These are phyloP conservation scores for Balaeniceps rex DNA, from an alignment of 2,113 vertebrate species.

Conservation along the genomic window DNA sequence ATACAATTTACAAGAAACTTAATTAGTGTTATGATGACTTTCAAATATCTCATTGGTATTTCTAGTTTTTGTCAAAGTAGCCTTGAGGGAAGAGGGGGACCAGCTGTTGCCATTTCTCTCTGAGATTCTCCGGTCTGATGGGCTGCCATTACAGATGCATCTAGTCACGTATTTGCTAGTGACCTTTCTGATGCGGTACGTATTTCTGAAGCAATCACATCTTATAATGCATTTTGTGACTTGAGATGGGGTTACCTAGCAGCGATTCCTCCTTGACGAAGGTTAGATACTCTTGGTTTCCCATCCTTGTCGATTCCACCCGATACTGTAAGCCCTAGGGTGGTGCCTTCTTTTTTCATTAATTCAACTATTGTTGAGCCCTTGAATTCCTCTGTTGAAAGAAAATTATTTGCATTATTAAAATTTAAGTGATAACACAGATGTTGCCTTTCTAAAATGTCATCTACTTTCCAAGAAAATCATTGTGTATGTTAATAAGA, in stretches of 20 bases:
- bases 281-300: slow-evolving; percentile 94
- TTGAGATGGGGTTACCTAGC: slow-evolving; percentile 82
- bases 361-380: slow-evolving; percentile 93
- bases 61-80: neutral
- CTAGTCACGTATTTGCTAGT: slow-evolving; percentile 22
- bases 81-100: neutral
- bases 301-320: slow-evolving; percentile 97
- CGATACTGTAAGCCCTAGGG: slow-evolving; percentile 93
- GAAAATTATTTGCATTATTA: slow-evolving; percentile 63
- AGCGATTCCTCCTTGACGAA: slow-evolving; percentile 95
- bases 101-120: neutral
- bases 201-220: slow-evolving; percentile 39
- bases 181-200: slow-evolving; percentile 36
- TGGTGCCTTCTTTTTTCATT: slow-evolving; percentile 99
- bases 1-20: neutral
- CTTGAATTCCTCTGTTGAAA: slow-evolving; percentile 91
- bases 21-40: neutral
- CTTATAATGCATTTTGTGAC: neutral
- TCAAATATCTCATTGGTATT: neutral
- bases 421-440: neutral
- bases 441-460: neutral
- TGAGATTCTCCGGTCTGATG: neutral
- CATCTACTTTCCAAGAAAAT: slow-evolving; percentile 9
- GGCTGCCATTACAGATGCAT: slow-evolving; percentile 10
- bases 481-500: neutral